These are phyloP conservation scores for Festucalex cinctus DNA, from an alignment of 2,113 vertebrate genomes.

Conservation along the genomic window DNA sequence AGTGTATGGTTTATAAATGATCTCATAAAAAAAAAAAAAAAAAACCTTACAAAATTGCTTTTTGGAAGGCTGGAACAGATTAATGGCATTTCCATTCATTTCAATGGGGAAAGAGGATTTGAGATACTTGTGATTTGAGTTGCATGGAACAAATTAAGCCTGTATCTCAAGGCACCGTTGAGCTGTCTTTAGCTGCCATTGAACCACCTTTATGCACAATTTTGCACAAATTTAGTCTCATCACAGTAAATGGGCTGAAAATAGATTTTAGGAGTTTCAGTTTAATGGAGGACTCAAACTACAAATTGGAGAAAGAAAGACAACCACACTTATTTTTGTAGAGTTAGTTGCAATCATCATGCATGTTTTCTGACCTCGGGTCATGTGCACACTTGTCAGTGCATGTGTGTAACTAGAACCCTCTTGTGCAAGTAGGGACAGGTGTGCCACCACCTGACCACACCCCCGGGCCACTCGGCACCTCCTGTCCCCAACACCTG, in stretches of 20 bases:
- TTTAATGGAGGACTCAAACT: neutral
- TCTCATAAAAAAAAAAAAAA: too few relatives aligned
- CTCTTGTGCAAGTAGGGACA: slow-evolving; percentile 59
- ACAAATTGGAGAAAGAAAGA: neutral
- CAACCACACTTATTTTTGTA: neutral
- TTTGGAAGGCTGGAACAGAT: neutral
- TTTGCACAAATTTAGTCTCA: neutral
- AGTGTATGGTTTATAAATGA: too few relatives aligned
- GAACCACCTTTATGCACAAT: neutral
- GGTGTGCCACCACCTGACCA: slow-evolving; percentile 72
- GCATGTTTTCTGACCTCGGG: slow-evolving; percentile 2
- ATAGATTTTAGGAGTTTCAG: neutral
- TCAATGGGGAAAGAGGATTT: neutral
- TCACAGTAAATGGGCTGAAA: neutral
- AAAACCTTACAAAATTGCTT: too few relatives aligned
- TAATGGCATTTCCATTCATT: neutral
- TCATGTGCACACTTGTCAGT: slow-evolving; percentile 41
- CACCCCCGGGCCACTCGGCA: slow-evolving; percentile 58
- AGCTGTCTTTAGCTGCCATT: neutral
- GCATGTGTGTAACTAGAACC: slow-evolving; percentile 55
- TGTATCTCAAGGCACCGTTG: neutral
- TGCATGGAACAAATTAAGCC: neutral
- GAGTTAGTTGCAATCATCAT: neutral
- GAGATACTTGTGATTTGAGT: neutral
- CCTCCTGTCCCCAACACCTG: slow-evolving; percentile 74